phyloP scores from a whole-genome alignment of 2,888 invertebrate species.

The Agonopterix heracliana region DNA sequence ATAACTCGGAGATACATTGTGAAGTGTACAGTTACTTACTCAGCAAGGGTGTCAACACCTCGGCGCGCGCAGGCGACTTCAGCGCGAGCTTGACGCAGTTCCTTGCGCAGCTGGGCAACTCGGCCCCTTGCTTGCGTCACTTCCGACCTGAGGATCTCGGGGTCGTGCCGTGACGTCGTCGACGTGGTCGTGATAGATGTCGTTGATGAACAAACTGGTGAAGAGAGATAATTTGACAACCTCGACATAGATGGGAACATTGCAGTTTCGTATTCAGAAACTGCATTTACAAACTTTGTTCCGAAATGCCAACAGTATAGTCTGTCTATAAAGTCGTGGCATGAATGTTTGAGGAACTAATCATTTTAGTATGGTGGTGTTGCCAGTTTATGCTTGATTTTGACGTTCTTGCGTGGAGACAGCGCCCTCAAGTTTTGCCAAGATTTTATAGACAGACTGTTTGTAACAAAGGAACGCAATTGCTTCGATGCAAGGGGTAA shows the following conservation, averaged over 20 bases:
- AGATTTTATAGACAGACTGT: no score
- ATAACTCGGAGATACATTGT: background rate
- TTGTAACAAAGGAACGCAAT: no score
- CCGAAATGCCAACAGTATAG: background rate
- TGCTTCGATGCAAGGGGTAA: no score
- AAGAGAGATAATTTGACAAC: slow-evolving; percentile 1
- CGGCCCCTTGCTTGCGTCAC: slow-evolving; percentile 92
- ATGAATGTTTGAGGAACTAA: no score
- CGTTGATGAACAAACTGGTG: slow-evolving; percentile 87
- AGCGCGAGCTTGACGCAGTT: slow-evolving; percentile 92
- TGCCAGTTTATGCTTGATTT: no score
- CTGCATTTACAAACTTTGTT: background rate
- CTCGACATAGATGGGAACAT: background rate
- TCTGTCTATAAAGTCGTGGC: no score
- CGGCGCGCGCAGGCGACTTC: slow-evolving; percentile 94
- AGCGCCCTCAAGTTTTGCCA: no score
- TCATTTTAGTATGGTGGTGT: no score
- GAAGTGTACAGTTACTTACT: slow-evolving; percentile 75
- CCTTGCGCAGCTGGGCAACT: slow-evolving; percentile 91
- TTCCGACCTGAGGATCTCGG: slow-evolving; percentile 93
- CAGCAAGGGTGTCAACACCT: slow-evolving; percentile 93
- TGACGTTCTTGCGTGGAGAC: no score
- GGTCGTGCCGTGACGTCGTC: slow-evolving; percentile 94
- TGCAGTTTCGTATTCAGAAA: background rate
- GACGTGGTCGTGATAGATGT: slow-evolving; percentile 82